Evolutionary conservation across 2,113 vertebrate species (phyloP), one percentile per base, ranked within the genome.

Genomic region (Lota lota): DNA sequence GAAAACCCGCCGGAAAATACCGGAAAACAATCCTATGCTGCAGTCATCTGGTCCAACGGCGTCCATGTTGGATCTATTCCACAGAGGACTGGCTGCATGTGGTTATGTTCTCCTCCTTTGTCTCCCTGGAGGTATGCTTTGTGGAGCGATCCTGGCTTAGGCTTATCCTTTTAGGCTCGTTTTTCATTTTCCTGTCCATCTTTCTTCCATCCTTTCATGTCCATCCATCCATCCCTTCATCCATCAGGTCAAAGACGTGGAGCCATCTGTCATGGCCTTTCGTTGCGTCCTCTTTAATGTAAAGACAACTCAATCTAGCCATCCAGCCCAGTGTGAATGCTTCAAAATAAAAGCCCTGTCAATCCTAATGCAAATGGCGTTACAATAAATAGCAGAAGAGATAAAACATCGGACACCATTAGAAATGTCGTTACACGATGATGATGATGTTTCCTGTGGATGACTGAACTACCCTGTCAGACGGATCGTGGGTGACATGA

Each of bases 181-280:
- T 84, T 82, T 84, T 85, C 83, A 84, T 69, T 11, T 47, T 50
- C 66, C 79, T 83, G 84, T 89, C 85, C 73, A 69, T 72, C 82
- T 80, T 69, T 80, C 71, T 71, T 51, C 74, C 76, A 69, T 66
- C 61, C 19, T 50, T 47, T 20, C 53, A 33, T 68, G 76, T 82
- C 83, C 68, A 63, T 86, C 79, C 79, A 75, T 84, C 84, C 84
- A 83, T 88, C 83, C 80, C 68, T 83, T 78, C 76, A 84, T 85
- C 85, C 85, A 85, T 87, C 84, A 83, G 83, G 79, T 81, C 85
- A 74, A 79, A 79, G 74, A 61, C 61, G 74, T 84, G 72, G 78
- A 77, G 73, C 77, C 79, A 86, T 89, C 89, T 77, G 79, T 89
- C 85, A 87, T 8, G 77, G 63, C 77, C 79, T 72, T 47, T 0